These are phyloP conservation scores for Seladonia tumulorum DNA, from an alignment of 2,888 invertebrate genomes.

Conservation along the genomic window DNA sequence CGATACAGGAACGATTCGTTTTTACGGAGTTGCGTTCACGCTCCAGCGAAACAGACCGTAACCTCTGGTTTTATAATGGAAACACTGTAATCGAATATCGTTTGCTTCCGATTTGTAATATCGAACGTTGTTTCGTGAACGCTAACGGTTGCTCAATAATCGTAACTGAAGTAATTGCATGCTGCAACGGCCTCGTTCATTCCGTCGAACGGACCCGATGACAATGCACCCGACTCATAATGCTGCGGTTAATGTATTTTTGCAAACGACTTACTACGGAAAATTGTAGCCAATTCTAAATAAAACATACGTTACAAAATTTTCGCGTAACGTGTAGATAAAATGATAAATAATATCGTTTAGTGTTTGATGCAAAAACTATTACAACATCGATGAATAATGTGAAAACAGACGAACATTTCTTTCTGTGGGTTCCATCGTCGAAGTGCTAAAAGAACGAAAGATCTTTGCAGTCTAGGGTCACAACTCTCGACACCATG, in stretches of 20 bases:
- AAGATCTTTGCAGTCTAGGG: too few relatives aligned
- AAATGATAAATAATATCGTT: too few relatives aligned
- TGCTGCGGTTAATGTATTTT: background rate
- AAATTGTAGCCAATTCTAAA: background rate
- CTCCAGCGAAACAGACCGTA: background rate
- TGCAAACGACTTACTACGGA: background rate
- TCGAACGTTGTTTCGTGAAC: conserved; percentile 10
- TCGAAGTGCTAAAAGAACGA: too few relatives aligned
- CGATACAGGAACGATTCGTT: background rate
- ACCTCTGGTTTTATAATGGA: background rate
- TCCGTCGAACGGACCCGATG: conserved; percentile 34
- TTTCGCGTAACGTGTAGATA: too few relatives aligned
- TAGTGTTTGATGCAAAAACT: too few relatives aligned
- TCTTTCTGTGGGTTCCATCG: too few relatives aligned
- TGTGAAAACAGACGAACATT: too few relatives aligned
- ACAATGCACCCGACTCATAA: conserved; percentile 21
- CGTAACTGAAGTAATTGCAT: conserved; percentile 35
- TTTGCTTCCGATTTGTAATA: conserved; percentile 8
- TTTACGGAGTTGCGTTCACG: background rate
- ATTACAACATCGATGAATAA: too few relatives aligned
- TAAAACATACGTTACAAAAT: background rate
- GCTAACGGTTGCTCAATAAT: background rate
- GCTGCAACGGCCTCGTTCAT: conserved; percentile 7
- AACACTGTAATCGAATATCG: conserved; percentile 1
- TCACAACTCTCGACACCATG: too few relatives aligned